A percentile compares a stretch with the other conserved stretches of the same genome.
Conservation (phyloP, 2,113 vertebrate species). For the Geococcyx californianus region DNA sequence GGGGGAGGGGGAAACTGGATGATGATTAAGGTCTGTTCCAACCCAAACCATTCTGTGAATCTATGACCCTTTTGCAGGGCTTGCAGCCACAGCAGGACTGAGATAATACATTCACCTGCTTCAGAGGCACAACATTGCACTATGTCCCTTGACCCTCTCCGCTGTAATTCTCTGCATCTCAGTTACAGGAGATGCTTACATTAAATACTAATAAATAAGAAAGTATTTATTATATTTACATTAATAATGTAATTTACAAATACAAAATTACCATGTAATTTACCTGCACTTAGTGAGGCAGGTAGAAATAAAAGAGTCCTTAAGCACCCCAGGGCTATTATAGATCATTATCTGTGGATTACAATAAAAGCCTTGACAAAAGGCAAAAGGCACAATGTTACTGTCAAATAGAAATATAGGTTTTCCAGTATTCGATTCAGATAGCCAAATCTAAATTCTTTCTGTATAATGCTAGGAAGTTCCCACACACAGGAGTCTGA, state of each 20-base stretch:
- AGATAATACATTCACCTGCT: accelerated
- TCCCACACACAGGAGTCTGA: not conserved
- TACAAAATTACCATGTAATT: not conserved
- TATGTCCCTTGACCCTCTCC: not conserved
- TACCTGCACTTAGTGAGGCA: not conserved
- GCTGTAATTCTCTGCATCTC: not conserved
- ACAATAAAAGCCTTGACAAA: not conserved
- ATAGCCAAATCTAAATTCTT: not conserved
- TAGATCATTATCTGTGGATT: not conserved
- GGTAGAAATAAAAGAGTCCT: not conserved
- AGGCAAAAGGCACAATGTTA: not conserved
- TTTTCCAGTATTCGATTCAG: not conserved
- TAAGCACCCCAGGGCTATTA: not conserved
- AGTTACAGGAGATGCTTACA: not conserved
- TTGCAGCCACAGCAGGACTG: not conserved
- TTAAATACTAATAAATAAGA: not conserved
- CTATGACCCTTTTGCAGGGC: not conserved
- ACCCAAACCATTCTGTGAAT: too few species aligned
- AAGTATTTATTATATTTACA: not conserved
- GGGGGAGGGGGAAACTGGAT: too few species aligned
- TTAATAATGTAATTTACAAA: not conserved
- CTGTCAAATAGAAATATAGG: not conserved
- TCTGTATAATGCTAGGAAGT: not conserved
- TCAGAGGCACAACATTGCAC: not conserved
- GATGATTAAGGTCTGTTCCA: too few species aligned